Base-by-base conservation (phyloP, 2,797 vertebrate species). In the Typhlichthys eigenmanni region DNA sequence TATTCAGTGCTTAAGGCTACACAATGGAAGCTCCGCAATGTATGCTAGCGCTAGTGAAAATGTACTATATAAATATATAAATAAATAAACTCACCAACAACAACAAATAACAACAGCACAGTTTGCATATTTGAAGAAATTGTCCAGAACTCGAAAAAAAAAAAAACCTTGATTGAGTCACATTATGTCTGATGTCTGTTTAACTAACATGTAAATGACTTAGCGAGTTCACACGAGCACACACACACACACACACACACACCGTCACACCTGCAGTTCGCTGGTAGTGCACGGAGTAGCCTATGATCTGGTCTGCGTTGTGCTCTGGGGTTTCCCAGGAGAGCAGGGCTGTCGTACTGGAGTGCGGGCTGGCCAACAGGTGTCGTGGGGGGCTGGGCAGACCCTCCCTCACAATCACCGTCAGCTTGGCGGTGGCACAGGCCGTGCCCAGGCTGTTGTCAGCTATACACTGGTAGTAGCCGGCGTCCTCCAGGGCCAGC, bases 201-300 rank as follows among this genome's bases (percentile, higher is more conserved):
- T 43, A 9, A 43, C 7, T 43, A 1, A 8, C 5, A 7, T 43
- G 38, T 43, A 43, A 43, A 38, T 9, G 2, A 43, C 9, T 43
- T 43, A 43, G 38, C 38, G 1, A 8, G 38, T 43, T 43, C 9
- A 57, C 24, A 55, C 32, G 13, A 34, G 17, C 51, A 62, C 29
- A 68, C 46, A 49, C 24, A 46, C 11, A 62, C 2, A 60, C 1
- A 68, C 2, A 65, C 60, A 29, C 38, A 50, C 47, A 63, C 60
- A 62, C 19, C 58, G 47, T 32, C 7, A 45, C 17, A 86, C 98
- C 96, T 74, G 92, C 82, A 3, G 94, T 89, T 1, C 92, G 92
- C 71, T 98, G 95, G 87, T 95, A 99, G 85, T 99, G 97, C 5
- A 99, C 91, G 0, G 98, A 98, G 88, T 98, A 99, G 72, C 97